Base-by-base conservation (phyloP, 2,113 vertebrate species). In the Oceanodroma tethys region DNA sequence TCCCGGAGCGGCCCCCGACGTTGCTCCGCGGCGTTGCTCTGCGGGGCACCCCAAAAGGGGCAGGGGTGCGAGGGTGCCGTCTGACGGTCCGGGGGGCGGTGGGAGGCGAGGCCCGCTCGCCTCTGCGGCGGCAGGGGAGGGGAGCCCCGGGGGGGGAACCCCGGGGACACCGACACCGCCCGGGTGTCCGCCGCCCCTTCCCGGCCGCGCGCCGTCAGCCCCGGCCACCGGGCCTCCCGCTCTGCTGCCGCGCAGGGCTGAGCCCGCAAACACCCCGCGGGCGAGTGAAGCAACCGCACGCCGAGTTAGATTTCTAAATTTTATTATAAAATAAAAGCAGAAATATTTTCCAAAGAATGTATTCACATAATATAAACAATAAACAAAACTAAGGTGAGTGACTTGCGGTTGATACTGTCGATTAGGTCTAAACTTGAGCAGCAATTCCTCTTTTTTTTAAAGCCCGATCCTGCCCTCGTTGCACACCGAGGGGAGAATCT, bases 271-370 rank as follows among this genome's bases (percentile, higher is more conserved):
- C 53, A 42, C 13, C 45, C 40, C 25, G 1, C 7, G 29, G 81
- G 48, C 2, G 6, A 97, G 84, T 66, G 52, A 92, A 86, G 45
- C 60, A 70, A 20, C 42, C 7, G 4, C 40, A 95, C 2, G 21
- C 42, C 5, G 47, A 60, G 45, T 47, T 95, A 95, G 91, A 97
- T 98, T 98, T 98, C 98, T 98, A 98, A 81, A 97, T 98, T 98
- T 98, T 98, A 98, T 98, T 98, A 98, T 98, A 98, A 98, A 98
- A 98, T 98, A 98, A 98, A 98, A 98, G 98, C 98, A 98, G 98
- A 98, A 98, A 98, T 98, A 98, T 98, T 98, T 98, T 95, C 96
- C 97, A 96, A 98, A 97, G 96, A 98, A 98, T 97, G 96, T 98
- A 98, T 98, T 98, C 98, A 98, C 98, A 98, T 96, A 97, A 98